phyloP scores from a whole-genome alignment of 2,113 vertebrate genomes.

The Lophochroa leadbeateri region DNA sequence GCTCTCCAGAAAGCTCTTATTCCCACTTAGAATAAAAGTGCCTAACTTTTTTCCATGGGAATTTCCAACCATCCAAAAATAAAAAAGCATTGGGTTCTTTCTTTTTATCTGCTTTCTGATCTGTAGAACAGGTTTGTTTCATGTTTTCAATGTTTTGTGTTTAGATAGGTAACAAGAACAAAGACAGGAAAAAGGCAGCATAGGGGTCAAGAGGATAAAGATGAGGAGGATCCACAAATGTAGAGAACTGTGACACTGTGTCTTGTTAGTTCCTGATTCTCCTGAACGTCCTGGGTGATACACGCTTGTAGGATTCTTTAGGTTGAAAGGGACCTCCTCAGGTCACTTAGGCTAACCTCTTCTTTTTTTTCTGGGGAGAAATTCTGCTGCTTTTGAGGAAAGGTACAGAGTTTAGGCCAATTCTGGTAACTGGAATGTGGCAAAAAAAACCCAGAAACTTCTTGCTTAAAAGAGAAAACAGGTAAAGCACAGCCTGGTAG shows the following conservation, averaged over 20 bases:
- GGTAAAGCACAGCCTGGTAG: not conserved
- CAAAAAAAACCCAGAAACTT: not conserved
- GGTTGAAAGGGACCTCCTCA: not conserved
- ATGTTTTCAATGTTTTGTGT: not conserved
- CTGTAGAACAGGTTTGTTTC: not conserved
- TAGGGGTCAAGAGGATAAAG: not conserved
- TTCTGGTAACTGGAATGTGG: not conserved
- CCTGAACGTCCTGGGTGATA: not conserved
- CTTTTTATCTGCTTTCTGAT: conserved; percentile 7
- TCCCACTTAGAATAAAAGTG: not conserved
- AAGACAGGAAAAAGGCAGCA: not conserved
- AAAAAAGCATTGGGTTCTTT: not conserved
- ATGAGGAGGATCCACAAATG: not conserved
- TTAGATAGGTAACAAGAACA: not conserved
- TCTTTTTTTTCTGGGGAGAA: not conserved
- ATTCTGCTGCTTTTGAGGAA: not conserved
- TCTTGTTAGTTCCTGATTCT: not conserved
- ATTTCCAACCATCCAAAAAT: not conserved
- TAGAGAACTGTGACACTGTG: not conserved
- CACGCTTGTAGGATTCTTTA: not conserved
- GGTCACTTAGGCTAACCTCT: not conserved
- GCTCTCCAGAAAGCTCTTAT: not conserved
- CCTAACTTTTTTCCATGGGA: not conserved
- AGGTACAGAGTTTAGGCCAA: not conserved
- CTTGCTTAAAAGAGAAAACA: not conserved